phyloP scores from a whole-genome alignment of 2,888 invertebrate species.

The Spialia ferax region DNA sequence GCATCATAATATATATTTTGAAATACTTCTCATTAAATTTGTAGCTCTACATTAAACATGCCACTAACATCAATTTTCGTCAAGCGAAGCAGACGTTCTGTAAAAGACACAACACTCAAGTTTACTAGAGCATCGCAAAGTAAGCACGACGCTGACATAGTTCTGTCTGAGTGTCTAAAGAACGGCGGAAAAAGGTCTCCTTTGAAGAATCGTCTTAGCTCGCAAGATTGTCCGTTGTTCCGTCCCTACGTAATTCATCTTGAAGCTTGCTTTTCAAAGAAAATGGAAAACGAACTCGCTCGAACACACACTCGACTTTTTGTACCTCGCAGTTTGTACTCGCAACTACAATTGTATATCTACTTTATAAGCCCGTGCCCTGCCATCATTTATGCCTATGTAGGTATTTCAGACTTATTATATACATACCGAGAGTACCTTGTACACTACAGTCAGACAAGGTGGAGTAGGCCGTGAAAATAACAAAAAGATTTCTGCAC shows the following conservation, averaged over 20 bases:
- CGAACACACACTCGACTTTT: slow-evolving; percentile 18
- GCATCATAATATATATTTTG: no score
- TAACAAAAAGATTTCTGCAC: slow-evolving; percentile 34
- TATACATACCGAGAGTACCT: no score
- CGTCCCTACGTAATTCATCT: slow-evolving; percentile 27
- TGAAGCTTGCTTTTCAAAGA: slow-evolving; percentile 23
- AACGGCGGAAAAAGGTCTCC: slow-evolving; percentile 28
- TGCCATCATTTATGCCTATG: no score
- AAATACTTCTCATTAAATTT: no score
- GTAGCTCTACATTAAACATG: background rate
- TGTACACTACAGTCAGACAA: background rate
- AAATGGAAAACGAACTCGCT: slow-evolving; percentile 31
- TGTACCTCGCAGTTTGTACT: slow-evolving; percentile 11
- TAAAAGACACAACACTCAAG: background rate
- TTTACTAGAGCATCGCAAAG: slow-evolving; percentile 11
- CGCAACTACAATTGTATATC: no score
- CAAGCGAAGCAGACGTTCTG: background rate
- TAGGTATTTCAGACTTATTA: no score
- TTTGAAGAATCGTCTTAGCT: slow-evolving; percentile 9
- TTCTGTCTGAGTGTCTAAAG: slow-evolving; percentile 9
- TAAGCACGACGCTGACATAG: slow-evolving; percentile 28
- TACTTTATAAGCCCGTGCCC: no score
- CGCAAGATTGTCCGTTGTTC: slow-evolving; percentile 23
- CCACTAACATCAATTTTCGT: background rate
- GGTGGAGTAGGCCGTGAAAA: slow-evolving; percentile 10